These are phyloP conservation scores for Thamnaconus septentrionalis DNA, from an alignment of 2,113 vertebrate species.

Conservation along the genomic window DNA sequence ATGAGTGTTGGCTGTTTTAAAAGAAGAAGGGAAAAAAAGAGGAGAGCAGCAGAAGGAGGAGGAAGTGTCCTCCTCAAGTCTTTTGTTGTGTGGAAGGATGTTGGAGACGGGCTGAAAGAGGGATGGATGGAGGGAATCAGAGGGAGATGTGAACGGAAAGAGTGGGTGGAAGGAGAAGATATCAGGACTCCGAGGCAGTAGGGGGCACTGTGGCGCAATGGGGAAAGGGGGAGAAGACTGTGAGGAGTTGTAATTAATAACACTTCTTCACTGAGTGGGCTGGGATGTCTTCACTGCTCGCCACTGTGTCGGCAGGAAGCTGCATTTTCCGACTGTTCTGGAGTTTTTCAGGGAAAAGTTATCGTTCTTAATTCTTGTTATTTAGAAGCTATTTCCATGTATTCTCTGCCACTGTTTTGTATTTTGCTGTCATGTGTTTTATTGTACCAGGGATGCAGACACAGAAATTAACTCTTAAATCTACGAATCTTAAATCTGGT, in stretches of 20 bases:
- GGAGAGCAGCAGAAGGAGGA: slow-evolving; percentile 33
- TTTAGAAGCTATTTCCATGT: too few species aligned
- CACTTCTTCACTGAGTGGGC: background rate
- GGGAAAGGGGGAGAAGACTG: slow-evolving; percentile 18
- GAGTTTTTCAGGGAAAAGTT: too few species aligned
- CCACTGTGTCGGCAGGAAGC: too few species aligned
- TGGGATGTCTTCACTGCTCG: too few species aligned
- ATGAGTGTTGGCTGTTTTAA: too few species aligned
- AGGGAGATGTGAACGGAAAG: slow-evolving; percentile 1
- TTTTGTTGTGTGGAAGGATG: slow-evolving; percentile 35
- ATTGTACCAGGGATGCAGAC: too few species aligned
- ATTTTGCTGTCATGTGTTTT: too few species aligned
- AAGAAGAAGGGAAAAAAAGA: slow-evolving; percentile 10
- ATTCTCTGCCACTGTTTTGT: too few species aligned
- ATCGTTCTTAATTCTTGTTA: too few species aligned
- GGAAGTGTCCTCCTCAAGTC: slow-evolving; percentile 25
- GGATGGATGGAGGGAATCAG: slow-evolving; percentile 2
- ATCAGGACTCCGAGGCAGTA: slow-evolving; percentile 4
- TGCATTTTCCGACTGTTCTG: too few species aligned
- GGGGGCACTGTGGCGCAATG: background rate
- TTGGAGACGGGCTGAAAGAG: slow-evolving; percentile 3
- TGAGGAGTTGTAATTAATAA: slow-evolving; percentile 45
- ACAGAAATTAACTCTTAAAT: too few species aligned
- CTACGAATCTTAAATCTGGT: too few species aligned
- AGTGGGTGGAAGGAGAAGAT: slow-evolving; percentile 22